Conservation (phyloP, 2,113 vertebrate species). For the Dasyurus viverrinus region DNA sequence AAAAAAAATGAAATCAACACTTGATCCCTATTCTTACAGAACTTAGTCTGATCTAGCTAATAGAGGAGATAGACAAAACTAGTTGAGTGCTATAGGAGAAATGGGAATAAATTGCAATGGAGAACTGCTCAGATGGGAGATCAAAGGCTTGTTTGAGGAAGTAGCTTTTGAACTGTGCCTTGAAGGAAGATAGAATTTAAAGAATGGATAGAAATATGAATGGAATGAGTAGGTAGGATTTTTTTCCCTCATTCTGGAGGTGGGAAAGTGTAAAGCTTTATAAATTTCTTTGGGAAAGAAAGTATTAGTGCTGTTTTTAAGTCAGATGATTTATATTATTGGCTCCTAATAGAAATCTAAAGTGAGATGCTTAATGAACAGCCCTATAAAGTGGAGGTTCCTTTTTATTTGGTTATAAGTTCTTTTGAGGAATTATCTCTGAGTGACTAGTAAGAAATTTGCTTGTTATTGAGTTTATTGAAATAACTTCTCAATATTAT, state of each 20-base stretch:
- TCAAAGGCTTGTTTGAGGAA: not conserved
- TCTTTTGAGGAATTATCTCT: not conserved
- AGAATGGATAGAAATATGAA: not conserved
- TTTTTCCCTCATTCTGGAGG: not conserved
- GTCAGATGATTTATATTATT: not conserved
- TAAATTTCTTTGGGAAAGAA: not conserved
- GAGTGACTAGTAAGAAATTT: not conserved
- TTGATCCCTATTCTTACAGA: not conserved
- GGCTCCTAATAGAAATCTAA: not conserved
- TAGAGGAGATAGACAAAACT: not conserved
- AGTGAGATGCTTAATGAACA: slow-evolving; percentile 15
- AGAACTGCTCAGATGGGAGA: not conserved
- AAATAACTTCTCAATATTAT: not conserved
- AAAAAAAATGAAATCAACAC: not conserved
- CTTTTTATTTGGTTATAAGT: slow-evolving; percentile 10
- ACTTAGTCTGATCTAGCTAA: not conserved
- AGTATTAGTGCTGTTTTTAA: not conserved
- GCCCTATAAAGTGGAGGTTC: slow-evolving; percentile 38
- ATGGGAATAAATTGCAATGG: not conserved
- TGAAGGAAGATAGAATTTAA: not conserved
- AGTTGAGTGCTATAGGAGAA: not conserved
- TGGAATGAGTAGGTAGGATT: not conserved
- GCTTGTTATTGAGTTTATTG: not conserved
- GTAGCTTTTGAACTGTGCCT: not conserved
- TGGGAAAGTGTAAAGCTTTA: not conserved